A percentile compares a stretch with the other conserved stretches of the same genome.
phyloP scores from a whole-genome alignment of 2,888 invertebrate species.

The Andrena chrysosceles region DNA sequence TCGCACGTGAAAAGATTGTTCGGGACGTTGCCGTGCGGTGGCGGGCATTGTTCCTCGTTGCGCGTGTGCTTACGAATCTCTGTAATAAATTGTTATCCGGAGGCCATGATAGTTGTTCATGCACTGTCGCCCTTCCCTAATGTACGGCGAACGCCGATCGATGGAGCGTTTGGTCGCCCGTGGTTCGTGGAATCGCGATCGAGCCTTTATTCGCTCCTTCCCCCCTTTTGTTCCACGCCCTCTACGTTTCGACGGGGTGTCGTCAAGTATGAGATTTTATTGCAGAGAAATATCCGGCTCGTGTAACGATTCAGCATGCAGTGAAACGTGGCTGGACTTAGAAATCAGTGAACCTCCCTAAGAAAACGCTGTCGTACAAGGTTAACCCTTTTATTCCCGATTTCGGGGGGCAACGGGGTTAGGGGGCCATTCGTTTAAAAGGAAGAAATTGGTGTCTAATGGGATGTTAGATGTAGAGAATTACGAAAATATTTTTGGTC shows the following conservation, averaged over 20 bases:
- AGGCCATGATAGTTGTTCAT: not conserved
- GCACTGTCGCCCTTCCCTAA: slow-evolving; percentile 3
- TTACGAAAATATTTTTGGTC: too few relatives aligned
- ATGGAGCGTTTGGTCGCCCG: slow-evolving; percentile 51
- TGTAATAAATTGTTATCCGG: slow-evolving; percentile 6
- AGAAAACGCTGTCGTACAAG: slow-evolving; percentile 12
- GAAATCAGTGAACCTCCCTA: slow-evolving; percentile 18
- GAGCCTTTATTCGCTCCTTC: slow-evolving; percentile 16
- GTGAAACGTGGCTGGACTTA: slow-evolving; percentile 52
- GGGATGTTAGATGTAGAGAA: too few relatives aligned
- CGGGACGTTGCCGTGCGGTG: not conserved
- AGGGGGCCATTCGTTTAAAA: not conserved
- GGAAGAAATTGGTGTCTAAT: not conserved
- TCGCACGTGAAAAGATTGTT: slow-evolving; percentile 19
- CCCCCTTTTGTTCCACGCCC: not conserved
- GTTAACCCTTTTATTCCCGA: slow-evolving; percentile 16
- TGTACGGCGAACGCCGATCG: slow-evolving; percentile 52
- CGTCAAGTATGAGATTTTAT: slow-evolving; percentile 60
- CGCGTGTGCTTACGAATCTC: not conserved
- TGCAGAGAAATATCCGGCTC: slow-evolving; percentile 57
- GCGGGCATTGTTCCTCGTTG: not conserved
- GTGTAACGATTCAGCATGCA: slow-evolving; percentile 62
- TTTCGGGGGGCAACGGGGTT: not conserved
- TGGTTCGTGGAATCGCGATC: slow-evolving; percentile 29
- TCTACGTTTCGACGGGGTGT: slow-evolving; percentile 14